These are phyloP conservation scores for Trinorchestia longiramus DNA, from an alignment of 1,140 invertebrate genomes.

Conservation along the genomic window DNA sequence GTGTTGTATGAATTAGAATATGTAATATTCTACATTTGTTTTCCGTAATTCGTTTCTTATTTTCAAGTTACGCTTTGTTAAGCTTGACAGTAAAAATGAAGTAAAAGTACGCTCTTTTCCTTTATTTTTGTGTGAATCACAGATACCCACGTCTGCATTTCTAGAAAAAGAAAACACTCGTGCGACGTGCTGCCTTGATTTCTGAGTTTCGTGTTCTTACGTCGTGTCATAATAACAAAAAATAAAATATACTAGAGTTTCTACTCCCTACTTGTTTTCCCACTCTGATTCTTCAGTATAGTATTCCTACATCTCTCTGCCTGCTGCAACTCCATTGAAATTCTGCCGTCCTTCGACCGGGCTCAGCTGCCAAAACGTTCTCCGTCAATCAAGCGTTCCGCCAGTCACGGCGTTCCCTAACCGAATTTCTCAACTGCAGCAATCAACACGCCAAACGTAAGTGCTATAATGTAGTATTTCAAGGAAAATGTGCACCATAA, in stretches of 20 bases:
- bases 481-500: neutral
- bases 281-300: neutral
- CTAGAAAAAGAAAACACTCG: no score
- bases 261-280: neutral
- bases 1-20: no score
- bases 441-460: conserved; percentile 18
- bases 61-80: no score
- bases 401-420: conserved; percentile 11
- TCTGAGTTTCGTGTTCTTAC: neutral
- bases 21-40: no score
- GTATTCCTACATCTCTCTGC: neutral
- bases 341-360: neutral
- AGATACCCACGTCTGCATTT: no score
- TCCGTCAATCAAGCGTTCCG: neutral
- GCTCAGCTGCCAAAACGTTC: neutral
- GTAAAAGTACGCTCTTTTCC: no score
- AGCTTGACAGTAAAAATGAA: no score
- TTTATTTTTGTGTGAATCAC: no score
- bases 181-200: neutral
- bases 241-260: neutral
- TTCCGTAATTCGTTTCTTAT: no score
- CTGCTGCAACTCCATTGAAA: conserved; percentile 4
- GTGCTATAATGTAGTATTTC: neutral
- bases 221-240: neutral
- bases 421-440: conserved; percentile 12